Conservation (phyloP, 2,113 vertebrate species). For the Oryctolagus cuniculus region mOryCun1.1 NC_091436.1:45542001-45542500, state of each 20-base stretch:
- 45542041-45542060: not conserved
- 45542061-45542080: not conserved
- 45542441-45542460: too few relatives aligned
- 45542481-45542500: too few relatives aligned
- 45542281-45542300: not conserved
- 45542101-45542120: not conserved
- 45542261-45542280: not conserved
- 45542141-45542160: not conserved
- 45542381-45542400: not conserved
- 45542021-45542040: not conserved
- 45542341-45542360: not conserved
- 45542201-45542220: not conserved
- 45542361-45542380: not conserved
- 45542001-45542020: conserved; percentile 2
- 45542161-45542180: not conserved
- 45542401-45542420: not conserved
- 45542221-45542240: not conserved
- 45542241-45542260: not conserved
- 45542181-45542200: not conserved
- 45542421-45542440: not conserved
- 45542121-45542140: not conserved
- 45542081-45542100: not conserved
- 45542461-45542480: too few relatives aligned
- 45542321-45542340: not conserved
- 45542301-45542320: not conserved